These are phyloP conservation scores for Vidua macroura DNA, from an alignment of 2,113 vertebrate genomes.

Conservation along the genomic window DNA sequence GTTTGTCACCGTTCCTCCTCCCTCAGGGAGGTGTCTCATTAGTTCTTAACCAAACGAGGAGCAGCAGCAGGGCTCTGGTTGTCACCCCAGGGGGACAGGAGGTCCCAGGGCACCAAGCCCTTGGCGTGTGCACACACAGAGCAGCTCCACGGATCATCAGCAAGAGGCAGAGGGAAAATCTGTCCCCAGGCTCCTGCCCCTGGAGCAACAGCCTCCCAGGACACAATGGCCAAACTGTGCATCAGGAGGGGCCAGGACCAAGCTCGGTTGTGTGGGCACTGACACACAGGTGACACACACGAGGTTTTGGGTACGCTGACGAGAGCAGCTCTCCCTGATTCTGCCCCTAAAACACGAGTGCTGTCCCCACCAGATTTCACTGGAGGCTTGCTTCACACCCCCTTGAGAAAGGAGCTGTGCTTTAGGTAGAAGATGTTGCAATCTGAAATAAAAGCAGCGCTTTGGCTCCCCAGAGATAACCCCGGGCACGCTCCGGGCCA, in stretches of 20 bases:
- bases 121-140: fast-evolving
- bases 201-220: not conserved
- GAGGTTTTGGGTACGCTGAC: fast-evolving
- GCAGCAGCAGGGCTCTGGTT: not conserved
- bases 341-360: fast-evolving
- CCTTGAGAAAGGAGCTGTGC: fast-evolving
- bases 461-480: fast-evolving
- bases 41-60: not conserved
- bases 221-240: fast-evolving
- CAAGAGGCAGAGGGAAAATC: not conserved
- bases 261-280: fast-evolving
- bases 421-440: not conserved
- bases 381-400: not conserved
- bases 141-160: not conserved
- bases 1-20: not conserved
- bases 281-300: fast-evolving
- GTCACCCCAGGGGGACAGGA: not conserved
- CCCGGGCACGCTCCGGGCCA: not conserved
- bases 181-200: fast-evolving
- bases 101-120: not conserved
- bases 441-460: fast-evolving
- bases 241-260: not conserved
- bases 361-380: too few relatives aligned
- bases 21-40: not conserved
- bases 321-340: not conserved